Percentiles rank a stretch among this genome's conserved stretches.
These are phyloP conservation scores for Drosophila borealis DNA, from an alignment of 2,888 invertebrate genomes.

Conservation along the genomic window DNA sequence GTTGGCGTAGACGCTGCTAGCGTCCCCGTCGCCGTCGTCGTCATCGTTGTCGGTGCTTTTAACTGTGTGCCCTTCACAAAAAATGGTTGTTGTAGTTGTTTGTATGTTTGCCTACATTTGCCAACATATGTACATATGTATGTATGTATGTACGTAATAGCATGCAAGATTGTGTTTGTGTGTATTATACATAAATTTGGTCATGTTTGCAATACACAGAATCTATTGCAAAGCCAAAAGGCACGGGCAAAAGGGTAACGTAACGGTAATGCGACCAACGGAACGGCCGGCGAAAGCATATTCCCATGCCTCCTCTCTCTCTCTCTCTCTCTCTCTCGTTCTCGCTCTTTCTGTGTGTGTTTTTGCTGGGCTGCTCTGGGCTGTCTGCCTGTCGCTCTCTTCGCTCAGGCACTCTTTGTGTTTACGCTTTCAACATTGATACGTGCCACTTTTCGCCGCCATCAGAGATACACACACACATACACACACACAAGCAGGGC, in stretches of 20 bases:
- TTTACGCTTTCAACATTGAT: conserved; percentile 76
- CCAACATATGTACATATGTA: conserved; percentile 10
- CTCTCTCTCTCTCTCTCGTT: conserved; percentile 19
- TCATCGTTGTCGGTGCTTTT: conserved; percentile 26
- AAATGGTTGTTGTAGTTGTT: conserved; percentile 20
- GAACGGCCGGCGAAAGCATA: conserved; percentile 57
- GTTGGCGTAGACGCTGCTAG: conserved; percentile 15
- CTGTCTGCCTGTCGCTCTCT: conserved; percentile 32
- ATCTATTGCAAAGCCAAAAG: conserved; percentile 43
- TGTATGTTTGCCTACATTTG: conserved; percentile 41
- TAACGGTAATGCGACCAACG: conserved; percentile 44
- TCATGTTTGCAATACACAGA: conserved; percentile 50
- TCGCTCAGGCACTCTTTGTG: conserved; percentile 53
- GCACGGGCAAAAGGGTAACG: conserved; percentile 34
- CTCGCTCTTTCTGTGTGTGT: conserved; percentile 2
- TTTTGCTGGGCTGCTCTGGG: conserved; percentile 5
- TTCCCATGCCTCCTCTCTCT: conserved; percentile 22
- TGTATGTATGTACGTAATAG: not conserved
- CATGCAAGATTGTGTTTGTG: conserved; percentile 6
- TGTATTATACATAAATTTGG: conserved; percentile 40
- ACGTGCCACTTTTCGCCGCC: conserved; percentile 69
- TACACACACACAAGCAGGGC: conserved; percentile 13
- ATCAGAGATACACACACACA: conserved; percentile 33
- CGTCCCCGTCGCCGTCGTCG: conserved; percentile 3
- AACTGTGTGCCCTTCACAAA: conserved; percentile 55